Percentiles rank a stretch among this genome's conserved stretches.
Conservation (phyloP, 2,797 vertebrate species). For the Rhinophrynus dorsalis region DNA sequence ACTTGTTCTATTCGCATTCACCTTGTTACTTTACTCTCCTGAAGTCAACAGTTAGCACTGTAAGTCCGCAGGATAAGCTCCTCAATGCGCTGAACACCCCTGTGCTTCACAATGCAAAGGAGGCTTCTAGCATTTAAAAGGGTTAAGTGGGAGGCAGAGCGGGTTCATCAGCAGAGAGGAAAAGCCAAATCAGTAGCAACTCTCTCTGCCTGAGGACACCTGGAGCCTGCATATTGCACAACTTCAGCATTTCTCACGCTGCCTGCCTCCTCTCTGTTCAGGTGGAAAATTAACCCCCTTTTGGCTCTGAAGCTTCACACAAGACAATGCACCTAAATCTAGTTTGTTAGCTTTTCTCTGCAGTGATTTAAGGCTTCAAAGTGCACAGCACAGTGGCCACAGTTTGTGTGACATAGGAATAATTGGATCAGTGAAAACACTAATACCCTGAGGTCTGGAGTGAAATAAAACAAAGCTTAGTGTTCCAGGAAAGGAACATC, state of each 20-base stretch:
- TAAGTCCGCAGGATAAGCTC: too few species aligned
- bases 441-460: constrained; percentile 1
- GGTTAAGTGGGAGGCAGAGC: constrained; percentile 15
- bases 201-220: constrained; percentile 33
- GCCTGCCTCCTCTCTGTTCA: constrained; percentile 13
- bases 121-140: too few species aligned
- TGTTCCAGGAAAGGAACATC: neutral
- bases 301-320: neutral
- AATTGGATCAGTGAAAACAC: too few species aligned
- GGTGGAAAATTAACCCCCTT: constrained; percentile 25
- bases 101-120: too few species aligned
- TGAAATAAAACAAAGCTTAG: constrained; percentile 8
- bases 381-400: too few species aligned
- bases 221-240: constrained; percentile 33
- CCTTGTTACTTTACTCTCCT: too few species aligned
- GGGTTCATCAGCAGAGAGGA: constrained; percentile 26
- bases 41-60: too few species aligned
- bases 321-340: neutral
- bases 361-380: too few species aligned
- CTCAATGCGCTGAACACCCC: too few species aligned
- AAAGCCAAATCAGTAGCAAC: constrained; percentile 5
- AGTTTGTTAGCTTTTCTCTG: neutral
- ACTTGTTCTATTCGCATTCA: too few species aligned
- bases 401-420: too few species aligned
- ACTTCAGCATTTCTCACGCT: constrained; percentile 42